Evolutionary conservation across 2,797 vertebrate genomes (phyloP).

Genomic region (Rhincodon typus): DNA sequence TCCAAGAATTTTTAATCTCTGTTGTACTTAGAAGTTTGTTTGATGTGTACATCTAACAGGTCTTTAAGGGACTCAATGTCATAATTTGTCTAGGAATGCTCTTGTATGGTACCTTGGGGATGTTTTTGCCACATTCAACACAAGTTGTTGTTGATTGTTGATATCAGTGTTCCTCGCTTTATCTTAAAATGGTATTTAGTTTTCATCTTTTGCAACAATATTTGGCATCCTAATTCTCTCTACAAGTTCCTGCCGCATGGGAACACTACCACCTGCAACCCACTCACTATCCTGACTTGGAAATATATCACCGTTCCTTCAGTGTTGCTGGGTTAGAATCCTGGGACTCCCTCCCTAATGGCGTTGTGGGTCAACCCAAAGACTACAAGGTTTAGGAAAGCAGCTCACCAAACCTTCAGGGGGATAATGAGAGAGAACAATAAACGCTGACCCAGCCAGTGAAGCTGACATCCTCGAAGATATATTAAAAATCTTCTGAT

Average conservation of each 20-base stretch:
- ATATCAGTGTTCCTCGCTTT: background rate
- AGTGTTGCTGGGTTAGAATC: too few species aligned
- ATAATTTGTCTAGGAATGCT: background rate
- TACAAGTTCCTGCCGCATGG: background rate
- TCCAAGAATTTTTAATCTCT: background rate
- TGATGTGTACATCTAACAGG: background rate
- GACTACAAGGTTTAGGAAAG: too few species aligned
- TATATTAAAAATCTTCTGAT: background rate
- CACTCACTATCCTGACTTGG: too few species aligned
- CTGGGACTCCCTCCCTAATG: too few species aligned
- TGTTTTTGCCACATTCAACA: background rate
- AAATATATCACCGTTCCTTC: too few species aligned
- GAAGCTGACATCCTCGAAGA: too few species aligned
- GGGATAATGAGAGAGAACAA: too few species aligned
- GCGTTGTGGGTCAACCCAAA: too few species aligned
- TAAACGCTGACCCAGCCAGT: too few species aligned
- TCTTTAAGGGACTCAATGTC: background rate
- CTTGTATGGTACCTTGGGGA: background rate
- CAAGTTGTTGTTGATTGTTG: background rate
- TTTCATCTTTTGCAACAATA: background rate
- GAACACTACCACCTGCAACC: background rate
- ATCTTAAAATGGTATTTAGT: background rate
- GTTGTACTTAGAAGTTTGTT: background rate
- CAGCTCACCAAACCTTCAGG: too few species aligned
- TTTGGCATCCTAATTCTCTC: background rate